Conservation (phyloP, 1,140 invertebrate genomes). For the Streblospio benedicti region DNA sequence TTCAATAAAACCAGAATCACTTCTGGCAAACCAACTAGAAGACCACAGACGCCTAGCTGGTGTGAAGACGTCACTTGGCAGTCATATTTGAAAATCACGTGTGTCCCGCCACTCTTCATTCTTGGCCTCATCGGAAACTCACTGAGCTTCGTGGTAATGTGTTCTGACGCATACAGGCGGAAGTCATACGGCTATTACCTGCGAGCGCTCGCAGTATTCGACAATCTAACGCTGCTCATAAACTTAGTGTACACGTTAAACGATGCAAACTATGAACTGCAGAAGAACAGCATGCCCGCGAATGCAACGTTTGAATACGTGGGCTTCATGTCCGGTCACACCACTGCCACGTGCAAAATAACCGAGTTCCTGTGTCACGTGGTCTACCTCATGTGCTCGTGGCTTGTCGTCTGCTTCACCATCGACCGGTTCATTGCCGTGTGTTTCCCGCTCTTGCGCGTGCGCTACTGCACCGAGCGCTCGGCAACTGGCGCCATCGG, state of each 20-base stretch:
- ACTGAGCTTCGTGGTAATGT: neutral
- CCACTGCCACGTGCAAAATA: neutral
- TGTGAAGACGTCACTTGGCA: too few relatives aligned
- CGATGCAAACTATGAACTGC: neutral
- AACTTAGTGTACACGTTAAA: neutral
- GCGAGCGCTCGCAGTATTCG: neutral
- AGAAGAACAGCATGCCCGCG: too few relatives aligned
- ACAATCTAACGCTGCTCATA: neutral
- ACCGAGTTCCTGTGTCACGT: neutral
- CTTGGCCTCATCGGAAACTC: neutral
- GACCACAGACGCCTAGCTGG: too few relatives aligned
- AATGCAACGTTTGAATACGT: neutral
- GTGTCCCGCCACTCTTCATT: neutral
- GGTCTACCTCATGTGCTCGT: neutral
- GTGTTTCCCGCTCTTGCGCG: neutral
- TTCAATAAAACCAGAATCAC: too few relatives aligned
- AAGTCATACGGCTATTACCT: conserved; percentile 1
- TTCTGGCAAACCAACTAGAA: too few relatives aligned
- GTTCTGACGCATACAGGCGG: neutral
- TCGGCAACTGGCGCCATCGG: neutral
- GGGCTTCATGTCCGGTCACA: neutral
- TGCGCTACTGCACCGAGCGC: neutral
- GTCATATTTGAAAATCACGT: neutral
- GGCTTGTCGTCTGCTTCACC: conserved; percentile 1
- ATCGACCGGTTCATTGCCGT: conserved; percentile 1